These are phyloP conservation scores for Drosophila kanekoi DNA, from an alignment of 2,888 invertebrate genomes.

Conservation along the genomic window DNA sequence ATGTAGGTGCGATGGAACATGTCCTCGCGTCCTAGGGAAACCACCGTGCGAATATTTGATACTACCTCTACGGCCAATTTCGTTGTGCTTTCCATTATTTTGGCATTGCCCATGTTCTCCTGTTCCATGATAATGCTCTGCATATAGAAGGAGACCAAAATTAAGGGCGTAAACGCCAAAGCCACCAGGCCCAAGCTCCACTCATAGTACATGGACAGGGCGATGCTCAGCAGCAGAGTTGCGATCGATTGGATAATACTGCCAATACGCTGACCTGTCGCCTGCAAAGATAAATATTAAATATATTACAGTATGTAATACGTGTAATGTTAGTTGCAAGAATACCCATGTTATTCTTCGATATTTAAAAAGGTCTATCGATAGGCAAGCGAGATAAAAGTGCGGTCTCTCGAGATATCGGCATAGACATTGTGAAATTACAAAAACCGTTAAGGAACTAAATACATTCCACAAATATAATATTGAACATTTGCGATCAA, in stretches of 20 bases:
- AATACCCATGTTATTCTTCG: not conserved
- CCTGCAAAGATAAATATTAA: slow-evolving; percentile 85
- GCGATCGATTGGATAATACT: slow-evolving; percentile 90
- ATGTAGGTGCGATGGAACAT: slow-evolving; percentile 89
- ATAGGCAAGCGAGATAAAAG: not conserved
- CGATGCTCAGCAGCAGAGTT: slow-evolving; percentile 88
- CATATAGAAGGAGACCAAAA: slow-evolving; percentile 88
- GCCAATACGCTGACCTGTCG: slow-evolving; percentile 92
- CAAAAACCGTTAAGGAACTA: not conserved
- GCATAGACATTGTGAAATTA: not conserved
- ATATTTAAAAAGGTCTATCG: not conserved
- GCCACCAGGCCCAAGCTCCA: slow-evolving; percentile 91
- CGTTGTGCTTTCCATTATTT: slow-evolving; percentile 90
- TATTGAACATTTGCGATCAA: slow-evolving; percentile 7
- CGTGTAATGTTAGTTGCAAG: not conserved
- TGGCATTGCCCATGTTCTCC: slow-evolving; percentile 89
- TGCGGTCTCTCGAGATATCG: not conserved
- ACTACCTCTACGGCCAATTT: slow-evolving; percentile 93
- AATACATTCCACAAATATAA: too few species aligned
- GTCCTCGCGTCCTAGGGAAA: slow-evolving; percentile 90
- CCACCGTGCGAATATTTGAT: slow-evolving; percentile 91
- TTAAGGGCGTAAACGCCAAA: slow-evolving; percentile 90
- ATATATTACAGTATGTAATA: too few species aligned
- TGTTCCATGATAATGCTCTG: slow-evolving; percentile 89
- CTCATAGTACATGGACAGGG: slow-evolving; percentile 89